phyloP scores from a whole-genome alignment of 2,797 vertebrate genomes.

The Lutjanus campechanus region DNA sequence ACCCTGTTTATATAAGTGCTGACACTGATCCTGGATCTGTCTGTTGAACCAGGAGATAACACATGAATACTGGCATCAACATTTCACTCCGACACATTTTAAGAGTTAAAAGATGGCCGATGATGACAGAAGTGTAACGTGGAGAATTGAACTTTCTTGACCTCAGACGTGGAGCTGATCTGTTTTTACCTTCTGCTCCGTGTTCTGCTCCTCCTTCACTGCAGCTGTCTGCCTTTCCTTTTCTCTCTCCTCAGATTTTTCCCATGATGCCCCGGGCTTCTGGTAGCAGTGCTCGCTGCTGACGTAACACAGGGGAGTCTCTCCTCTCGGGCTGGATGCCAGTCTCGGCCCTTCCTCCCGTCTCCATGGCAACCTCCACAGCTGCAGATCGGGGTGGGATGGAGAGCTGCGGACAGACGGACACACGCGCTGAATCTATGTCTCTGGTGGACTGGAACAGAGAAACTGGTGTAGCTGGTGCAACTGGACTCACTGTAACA shows the following conservation, averaged over 20 bases:
- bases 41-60: background rate
- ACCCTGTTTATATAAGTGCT: no score
- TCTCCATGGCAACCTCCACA: constrained; percentile 96
- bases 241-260: constrained; percentile 49
- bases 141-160: background rate
- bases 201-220: constrained; percentile 49
- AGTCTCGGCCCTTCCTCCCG: constrained; percentile 80
- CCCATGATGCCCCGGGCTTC: constrained; percentile 89
- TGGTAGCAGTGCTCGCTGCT: constrained; percentile 99
- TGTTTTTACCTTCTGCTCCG: constrained; percentile 39
- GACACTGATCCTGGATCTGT: no score
- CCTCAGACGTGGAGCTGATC: background rate
- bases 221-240: background rate
- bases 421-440: background rate
- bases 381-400: constrained; percentile 93
- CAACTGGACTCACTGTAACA: constrained; percentile 89
- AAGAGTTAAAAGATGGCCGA: background rate
- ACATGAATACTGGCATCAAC: no score
- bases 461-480: rapidly evolving
- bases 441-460: background rate
- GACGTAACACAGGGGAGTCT: constrained; percentile 89
- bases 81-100: no score
- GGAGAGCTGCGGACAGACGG: constrained; percentile 84
- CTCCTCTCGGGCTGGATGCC: constrained; percentile 35
- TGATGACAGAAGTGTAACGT: background rate